phyloP scores from a whole-genome alignment of 1,140 invertebrate genomes.

The Dendrolimus kikuchii region DNA sequence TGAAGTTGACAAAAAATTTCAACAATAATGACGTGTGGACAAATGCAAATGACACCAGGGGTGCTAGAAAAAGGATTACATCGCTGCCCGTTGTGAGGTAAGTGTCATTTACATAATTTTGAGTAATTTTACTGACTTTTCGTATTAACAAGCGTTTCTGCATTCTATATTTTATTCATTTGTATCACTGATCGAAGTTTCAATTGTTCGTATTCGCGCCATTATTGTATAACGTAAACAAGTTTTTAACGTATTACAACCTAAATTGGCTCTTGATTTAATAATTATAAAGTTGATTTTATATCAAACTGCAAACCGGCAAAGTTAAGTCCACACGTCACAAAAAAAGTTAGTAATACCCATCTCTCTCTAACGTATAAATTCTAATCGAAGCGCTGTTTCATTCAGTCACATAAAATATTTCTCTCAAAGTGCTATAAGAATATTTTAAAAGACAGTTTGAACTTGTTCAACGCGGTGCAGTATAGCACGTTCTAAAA shows the following conservation, averaged over 20 bases:
- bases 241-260: too few species aligned
- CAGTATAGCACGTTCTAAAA: neutral
- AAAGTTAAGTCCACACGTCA: slow-evolving; percentile 40
- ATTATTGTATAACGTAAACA: too few species aligned
- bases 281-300: slow-evolving; percentile 8
- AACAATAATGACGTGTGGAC: slow-evolving; percentile 60
- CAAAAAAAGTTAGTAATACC: slow-evolving; percentile 32
- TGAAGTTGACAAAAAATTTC: slow-evolving; percentile 49
- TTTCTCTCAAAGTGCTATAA: slow-evolving; percentile 36
- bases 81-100: slow-evolving; percentile 32
- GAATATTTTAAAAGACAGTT: slow-evolving; percentile 18
- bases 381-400: slow-evolving; percentile 10
- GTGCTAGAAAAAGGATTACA: slow-evolving; percentile 20
- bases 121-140: too few species aligned
- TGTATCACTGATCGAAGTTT: slow-evolving; percentile 25
- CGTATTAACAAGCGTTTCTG: too few species aligned
- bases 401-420: slow-evolving; percentile 9
- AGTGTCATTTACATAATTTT: slow-evolving; percentile 13
- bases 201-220: neutral
- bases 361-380: slow-evolving; percentile 23
- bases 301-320: slow-evolving; percentile 8
- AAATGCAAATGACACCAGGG: slow-evolving; percentile 39
- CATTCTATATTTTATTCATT: too few species aligned
- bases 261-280: too few species aligned
- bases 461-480: slow-evolving; percentile 22